These are phyloP conservation scores for Misgurnus mizolepis DNA, from an alignment of 2,113 vertebrate genomes.

Conservation along the genomic window DNA sequence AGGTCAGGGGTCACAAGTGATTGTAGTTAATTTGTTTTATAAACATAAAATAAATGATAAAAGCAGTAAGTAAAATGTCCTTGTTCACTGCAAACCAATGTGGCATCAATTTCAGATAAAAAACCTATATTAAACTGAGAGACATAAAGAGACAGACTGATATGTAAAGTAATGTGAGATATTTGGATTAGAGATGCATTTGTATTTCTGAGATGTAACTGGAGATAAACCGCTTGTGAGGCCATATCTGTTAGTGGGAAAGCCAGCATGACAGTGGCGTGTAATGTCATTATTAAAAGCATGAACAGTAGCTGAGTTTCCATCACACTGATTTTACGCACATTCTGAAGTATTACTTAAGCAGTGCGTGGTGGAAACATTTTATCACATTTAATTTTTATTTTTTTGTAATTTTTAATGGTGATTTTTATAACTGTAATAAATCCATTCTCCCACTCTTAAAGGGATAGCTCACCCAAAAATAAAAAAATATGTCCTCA, in stretches of 20 bases:
- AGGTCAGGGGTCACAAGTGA: conserved; percentile 62
- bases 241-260: conserved; percentile 40
- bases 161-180: conserved; percentile 33
- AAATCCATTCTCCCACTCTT: no score
- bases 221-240: conserved; percentile 30
- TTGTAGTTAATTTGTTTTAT: conserved; percentile 13
- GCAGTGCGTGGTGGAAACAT: no score
- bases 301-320: background rate
- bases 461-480: no score
- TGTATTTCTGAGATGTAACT: background rate
- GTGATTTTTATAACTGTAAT: no score
- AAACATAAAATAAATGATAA: background rate
- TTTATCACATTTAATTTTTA: no score
- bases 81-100: conserved; percentile 52
- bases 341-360: no score
- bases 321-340: no score
- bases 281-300: conserved; percentile 48
- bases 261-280: conserved; percentile 39
- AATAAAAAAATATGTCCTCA: no score
- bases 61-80: conserved; percentile 24
- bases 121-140: background rate
- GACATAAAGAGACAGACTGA: background rate
- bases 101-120: no score
- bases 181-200: background rate
- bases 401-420: no score